phyloP scores from a whole-genome alignment of 2,888 invertebrate species.

The Tachina lurida region DNA sequence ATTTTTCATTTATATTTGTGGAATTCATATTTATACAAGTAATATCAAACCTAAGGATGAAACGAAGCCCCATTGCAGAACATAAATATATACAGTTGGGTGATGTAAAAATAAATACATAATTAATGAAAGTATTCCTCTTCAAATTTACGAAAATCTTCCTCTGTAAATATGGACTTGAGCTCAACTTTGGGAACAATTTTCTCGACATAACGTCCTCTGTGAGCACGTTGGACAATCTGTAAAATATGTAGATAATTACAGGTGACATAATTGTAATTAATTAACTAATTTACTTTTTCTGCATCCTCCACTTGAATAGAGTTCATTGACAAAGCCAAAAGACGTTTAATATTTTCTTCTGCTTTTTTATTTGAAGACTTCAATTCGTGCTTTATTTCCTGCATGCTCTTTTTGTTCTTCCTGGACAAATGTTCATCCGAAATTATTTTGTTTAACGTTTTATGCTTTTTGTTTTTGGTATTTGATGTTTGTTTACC shows the following conservation, averaged over 20 bases:
- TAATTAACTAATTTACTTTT: constrained; percentile 49
- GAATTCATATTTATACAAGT: too few species aligned
- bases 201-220: constrained; percentile 62
- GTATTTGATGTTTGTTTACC: constrained; percentile 48
- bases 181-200: constrained; percentile 60
- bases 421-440: constrained; percentile 10
- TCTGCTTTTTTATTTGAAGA: constrained; percentile 62
- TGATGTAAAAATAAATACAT: not conserved
- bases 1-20: too few species aligned
- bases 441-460: not conserved
- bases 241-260: constrained; percentile 30
- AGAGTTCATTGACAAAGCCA: constrained; percentile 70
- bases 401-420: constrained; percentile 60
- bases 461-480: constrained; percentile 21
- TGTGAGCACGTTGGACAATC: constrained; percentile 71
- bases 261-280: not conserved
- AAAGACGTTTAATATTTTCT: constrained; percentile 68
- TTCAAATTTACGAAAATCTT: constrained; percentile 73
- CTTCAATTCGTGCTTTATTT: constrained; percentile 61
- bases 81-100: not conserved
- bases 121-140: constrained; percentile 71
- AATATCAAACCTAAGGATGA: too few species aligned
- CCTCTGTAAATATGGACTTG: constrained; percentile 73
- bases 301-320: constrained; percentile 65
- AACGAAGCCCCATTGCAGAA: too few species aligned